phyloP scores from a whole-genome alignment of 2,888 invertebrate species.

The Amblyjoppa proteus region DNA sequence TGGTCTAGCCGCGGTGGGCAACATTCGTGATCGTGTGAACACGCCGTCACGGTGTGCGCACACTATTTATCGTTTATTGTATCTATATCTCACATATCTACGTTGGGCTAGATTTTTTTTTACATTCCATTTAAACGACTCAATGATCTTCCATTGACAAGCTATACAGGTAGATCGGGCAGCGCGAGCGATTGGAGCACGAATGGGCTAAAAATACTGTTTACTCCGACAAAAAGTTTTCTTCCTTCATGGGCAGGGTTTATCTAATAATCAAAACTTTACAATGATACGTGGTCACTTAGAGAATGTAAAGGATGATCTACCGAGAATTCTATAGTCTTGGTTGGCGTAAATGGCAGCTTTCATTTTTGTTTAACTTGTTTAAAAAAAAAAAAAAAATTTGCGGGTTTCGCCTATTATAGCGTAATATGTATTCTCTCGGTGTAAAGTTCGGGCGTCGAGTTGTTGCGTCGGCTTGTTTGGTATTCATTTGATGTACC shows the following conservation, averaged over 20 bases:
- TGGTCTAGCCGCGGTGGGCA: neutral
- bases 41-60: neutral
- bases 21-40: neutral
- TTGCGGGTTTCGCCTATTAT: neutral
- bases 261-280: too few relatives aligned
- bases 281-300: too few relatives aligned
- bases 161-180: neutral
- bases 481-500: neutral
- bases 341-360: neutral
- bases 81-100: neutral
- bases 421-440: neutral
- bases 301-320: too few relatives aligned
- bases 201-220: neutral
- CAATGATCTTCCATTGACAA: neutral
- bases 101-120: neutral
- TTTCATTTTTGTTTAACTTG: neutral
- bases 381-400: neutral
- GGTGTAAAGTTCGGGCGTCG: neutral
- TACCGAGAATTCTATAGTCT: neutral
- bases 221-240: neutral
- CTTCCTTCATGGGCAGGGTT: neutral
- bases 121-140: neutral
- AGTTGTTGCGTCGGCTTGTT: neutral
- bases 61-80: neutral
- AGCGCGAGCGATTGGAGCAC: neutral